Evolutionary conservation across 2,113 vertebrate genomes (phyloP).

Genomic region (Riparia riparia): DNA sequence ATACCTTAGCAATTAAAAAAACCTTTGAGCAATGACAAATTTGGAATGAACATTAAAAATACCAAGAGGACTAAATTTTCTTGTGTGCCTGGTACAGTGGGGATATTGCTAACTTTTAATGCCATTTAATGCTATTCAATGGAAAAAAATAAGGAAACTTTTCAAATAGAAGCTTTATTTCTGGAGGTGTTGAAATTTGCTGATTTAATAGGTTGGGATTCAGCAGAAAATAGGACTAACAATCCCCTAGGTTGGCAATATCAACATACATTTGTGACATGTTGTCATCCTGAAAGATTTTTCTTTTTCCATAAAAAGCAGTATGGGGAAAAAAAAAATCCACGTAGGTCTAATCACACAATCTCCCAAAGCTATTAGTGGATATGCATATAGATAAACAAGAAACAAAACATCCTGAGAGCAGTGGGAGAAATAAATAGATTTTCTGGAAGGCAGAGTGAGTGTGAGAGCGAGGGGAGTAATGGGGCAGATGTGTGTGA

Average conservation of each 20-base stretch:
- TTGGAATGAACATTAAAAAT: neutral
- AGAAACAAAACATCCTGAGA: constrained; percentile 66
- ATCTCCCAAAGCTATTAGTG: constrained; percentile 50
- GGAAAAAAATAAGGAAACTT: neutral
- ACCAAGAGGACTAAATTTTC: neutral
- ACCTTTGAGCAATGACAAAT: neutral
- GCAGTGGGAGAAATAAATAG: constrained; percentile 63
- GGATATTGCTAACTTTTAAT: neutral
- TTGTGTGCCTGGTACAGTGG: neutral
- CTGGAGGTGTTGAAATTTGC: neutral
- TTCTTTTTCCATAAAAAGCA: neutral
- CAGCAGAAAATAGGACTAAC: neutral
- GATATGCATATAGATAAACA: constrained; percentile 44
- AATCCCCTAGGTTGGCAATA: neutral
- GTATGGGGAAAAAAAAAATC: neutral
- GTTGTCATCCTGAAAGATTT: neutral
- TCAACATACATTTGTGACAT: fast-evolving
- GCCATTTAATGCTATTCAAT: neutral
- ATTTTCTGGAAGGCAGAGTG: constrained; percentile 35
- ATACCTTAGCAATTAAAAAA: neutral
- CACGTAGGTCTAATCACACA: neutral
- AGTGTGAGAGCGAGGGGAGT: constrained; percentile 40
- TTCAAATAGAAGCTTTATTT: neutral
- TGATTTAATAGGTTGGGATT: neutral
- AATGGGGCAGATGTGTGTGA: constrained; percentile 18